These are phyloP conservation scores for Ovibos moschatus DNA, from an alignment of 2,113 vertebrate genomes.

Conservation along the genomic window DNA sequence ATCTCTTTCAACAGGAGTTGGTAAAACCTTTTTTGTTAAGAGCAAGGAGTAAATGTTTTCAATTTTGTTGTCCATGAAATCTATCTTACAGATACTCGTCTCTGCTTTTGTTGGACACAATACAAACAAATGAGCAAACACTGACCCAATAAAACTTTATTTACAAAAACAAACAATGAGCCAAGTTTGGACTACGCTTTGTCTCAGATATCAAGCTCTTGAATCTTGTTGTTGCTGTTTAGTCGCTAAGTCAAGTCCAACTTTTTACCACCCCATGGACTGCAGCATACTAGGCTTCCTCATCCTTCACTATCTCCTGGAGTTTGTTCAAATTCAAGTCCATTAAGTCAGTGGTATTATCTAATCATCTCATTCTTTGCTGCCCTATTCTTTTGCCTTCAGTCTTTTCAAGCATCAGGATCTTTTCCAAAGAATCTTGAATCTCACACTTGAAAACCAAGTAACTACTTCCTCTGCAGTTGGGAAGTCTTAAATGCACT, in stretches of 20 bases:
- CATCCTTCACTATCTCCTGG: neutral
- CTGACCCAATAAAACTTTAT: neutral
- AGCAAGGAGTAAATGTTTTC: neutral
- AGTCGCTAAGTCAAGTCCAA: neutral
- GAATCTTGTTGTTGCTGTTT: neutral
- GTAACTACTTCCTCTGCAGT: neutral
- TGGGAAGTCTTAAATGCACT: neutral
- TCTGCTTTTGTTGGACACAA: neutral
- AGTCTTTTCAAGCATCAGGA: neutral
- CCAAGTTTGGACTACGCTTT: too few species aligned
- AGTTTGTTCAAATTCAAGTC: neutral
- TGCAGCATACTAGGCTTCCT: neutral
- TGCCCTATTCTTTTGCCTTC: neutral
- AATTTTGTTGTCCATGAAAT: neutral
- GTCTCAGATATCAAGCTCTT: neutral
- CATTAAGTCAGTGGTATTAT: neutral
- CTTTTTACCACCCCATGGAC: neutral
- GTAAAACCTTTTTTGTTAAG: neutral
- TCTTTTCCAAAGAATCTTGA: neutral
- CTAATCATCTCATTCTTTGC: neutral
- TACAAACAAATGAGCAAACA: neutral
- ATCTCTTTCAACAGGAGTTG: neutral
- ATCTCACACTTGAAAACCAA: neutral
- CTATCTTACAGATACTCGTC: neutral
- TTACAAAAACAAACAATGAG: neutral